A percentile compares a stretch with the other conserved stretches of the same genome.
Conservation (phyloP, 1,140 invertebrate species). For the Papilio xuthus region DNA sequence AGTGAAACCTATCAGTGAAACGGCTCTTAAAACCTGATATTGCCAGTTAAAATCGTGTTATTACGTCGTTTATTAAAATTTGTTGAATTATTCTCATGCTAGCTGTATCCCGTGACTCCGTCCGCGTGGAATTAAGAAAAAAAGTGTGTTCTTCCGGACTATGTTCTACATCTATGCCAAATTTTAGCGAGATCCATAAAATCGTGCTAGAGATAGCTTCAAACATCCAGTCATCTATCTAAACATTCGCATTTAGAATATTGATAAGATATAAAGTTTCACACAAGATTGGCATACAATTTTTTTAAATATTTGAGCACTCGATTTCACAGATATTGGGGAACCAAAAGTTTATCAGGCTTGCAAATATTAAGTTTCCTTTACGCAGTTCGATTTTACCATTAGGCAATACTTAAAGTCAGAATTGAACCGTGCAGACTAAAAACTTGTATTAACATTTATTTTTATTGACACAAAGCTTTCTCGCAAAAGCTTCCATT, state of each 20-base stretch:
- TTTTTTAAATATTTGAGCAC: too few species aligned
- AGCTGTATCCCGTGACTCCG: too few species aligned
- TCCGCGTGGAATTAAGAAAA: too few species aligned
- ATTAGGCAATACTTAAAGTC: neutral
- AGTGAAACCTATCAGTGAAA: neutral
- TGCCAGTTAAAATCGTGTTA: neutral
- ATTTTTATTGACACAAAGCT: neutral
- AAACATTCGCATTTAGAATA: too few species aligned
- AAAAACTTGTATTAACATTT: neutral
- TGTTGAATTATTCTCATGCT: too few species aligned
- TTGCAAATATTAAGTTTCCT: neutral
- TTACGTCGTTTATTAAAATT: too few species aligned
- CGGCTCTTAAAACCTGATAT: neutral
- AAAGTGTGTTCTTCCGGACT: too few species aligned
- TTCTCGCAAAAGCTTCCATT: neutral
- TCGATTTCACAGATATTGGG: neutral
- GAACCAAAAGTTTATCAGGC: neutral
- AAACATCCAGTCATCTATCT: too few species aligned
- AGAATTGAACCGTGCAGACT: neutral
- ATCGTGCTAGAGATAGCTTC: too few species aligned
- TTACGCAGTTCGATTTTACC: neutral
- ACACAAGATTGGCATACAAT: neutral
- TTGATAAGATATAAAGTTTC: neutral
- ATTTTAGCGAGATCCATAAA: too few species aligned
- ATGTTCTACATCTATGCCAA: too few species aligned